Base-by-base conservation (phyloP, 2,113 vertebrate genomes). In the Podocnemis expansa region DNA sequence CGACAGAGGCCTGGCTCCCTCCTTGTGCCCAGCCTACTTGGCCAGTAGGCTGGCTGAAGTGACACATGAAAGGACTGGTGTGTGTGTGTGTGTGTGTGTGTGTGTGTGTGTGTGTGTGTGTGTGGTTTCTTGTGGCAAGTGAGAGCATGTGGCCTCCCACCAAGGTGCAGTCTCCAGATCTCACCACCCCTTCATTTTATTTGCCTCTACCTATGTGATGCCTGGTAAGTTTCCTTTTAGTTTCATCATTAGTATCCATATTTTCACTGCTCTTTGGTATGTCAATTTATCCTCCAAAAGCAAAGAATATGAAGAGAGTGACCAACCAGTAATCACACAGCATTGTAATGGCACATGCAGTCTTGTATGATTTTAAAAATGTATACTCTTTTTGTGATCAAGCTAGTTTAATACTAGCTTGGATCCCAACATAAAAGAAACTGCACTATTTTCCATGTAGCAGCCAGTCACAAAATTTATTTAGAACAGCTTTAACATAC, bases 391-490 rank as follows among this genome's bases (percentile, higher is more conserved):
- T 82, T 75, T 67, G 76, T 78, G 70, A 58, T 60, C 84, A 91
- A 96, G 56, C n/a, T 22, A 67, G 31, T 17, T 67, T 67, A n/a
- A 67, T n/a, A n/a, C 17, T 21, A n/a, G n/a, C 16, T 34, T 67
- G 60, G 34, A n/a, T 67, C 60, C 34, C 31, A n/a, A 67, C 19
- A 67, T 67, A 67, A 67, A 31, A 29, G 16, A 67, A 67, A 31
- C 47, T 47, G 10, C 19, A 67, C n/a, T 67, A 67, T 67, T n/a
- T 67, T 67, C 60, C 60, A 63, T 63, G 13, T 63, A 84, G 67
- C 54, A 49, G n/a, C 89, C 92, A 88, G 75, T 83, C 93, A 86
- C 27, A 90, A 94, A 55, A 87, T 16, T 1, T 49, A 80, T 58
- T 81, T 84, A 81, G 84, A 91, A 88, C 38, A 94, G 84, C 81